Evolutionary conservation across 2,888 invertebrate genomes (phyloP), one percentile per base, ranked within the genome.

Genomic region (Chrysolina oricalcia): DNA sequence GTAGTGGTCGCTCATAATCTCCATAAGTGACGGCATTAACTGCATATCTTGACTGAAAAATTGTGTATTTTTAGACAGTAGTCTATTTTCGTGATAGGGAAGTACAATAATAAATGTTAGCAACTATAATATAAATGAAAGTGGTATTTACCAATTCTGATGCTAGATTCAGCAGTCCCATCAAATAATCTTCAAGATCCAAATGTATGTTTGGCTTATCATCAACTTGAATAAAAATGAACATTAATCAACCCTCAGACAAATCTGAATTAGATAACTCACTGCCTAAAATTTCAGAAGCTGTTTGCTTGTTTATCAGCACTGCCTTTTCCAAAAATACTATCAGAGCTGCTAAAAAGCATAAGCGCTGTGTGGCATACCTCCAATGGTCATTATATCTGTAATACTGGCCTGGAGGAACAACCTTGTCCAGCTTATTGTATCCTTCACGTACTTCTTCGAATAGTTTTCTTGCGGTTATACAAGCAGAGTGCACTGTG

Each of bases 321-420:
- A 93, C 90, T 0, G 96, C 96, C 17, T 91, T 91, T 89, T 96
- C 95, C 79, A 98, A 89, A 90, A 95, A 98, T 67, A 95, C 91
- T 10, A 95, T 93, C 72, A 97, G 90, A 0, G 96, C 92, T 64
- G 94, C 92, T 15, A 96, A 89, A 87, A 94, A 97, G 74, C 95
- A 93, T 80, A 96, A 90, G 63, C 95, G 90, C 86, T 97, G 97
- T 0, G 94, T 95, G 77, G 94, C 93, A 85, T 91, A 94, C 50
- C 94, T 91, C 97, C 97, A 98, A 84, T 96, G 95, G 83, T 97
- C 97, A 80, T 96, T 93, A 86, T 94, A 98, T 82, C 96, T 92
- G 88, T 96, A 97, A 89, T 95, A 97, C 83, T 97, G 95, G 65
- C 93, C 93, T 1, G 89, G 78, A 0, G 96, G 96, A 43, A 97